Conservation (phyloP, 2,797 vertebrate species). For the Xiphorhynchus erythropygius region DNA sequence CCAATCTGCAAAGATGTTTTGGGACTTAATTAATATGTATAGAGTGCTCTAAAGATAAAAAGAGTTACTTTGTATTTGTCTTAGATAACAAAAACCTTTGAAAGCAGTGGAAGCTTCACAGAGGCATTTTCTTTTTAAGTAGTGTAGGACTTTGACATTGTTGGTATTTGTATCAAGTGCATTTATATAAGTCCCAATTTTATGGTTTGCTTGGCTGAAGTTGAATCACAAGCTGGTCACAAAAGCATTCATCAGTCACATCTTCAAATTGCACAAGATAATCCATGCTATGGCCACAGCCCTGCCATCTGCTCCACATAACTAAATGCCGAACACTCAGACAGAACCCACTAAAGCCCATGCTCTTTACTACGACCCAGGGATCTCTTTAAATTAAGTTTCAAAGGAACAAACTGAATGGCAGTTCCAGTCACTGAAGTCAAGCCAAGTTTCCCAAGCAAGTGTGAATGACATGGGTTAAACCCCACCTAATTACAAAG, state of each 20-base stretch:
- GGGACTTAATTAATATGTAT: neutral
- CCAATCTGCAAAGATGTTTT: neutral
- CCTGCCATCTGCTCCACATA: neutral
- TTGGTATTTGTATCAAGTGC: neutral
- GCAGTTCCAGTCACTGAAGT: neutral
- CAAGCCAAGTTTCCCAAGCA: neutral
- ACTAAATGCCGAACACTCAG: neutral
- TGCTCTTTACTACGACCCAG: neutral
- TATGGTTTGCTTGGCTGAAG: neutral
- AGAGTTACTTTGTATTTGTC: conserved; percentile 13
- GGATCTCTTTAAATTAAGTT: neutral
- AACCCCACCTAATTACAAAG: neutral
- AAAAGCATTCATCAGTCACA: neutral
- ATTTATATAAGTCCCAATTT: neutral
- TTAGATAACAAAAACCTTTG: conserved; percentile 18
- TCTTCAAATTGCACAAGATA: neutral
- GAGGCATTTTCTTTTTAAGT: neutral
- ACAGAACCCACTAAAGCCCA: neutral
- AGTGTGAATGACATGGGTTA: neutral
- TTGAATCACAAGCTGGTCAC: neutral
- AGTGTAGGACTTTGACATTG: neutral
- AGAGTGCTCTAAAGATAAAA: conserved; percentile 6
- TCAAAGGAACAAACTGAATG: neutral
- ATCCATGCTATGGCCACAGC: neutral
- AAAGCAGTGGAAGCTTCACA: neutral